Evolutionary conservation across 2,113 vertebrate genomes (phyloP).

Genomic region (Ammodytes marinus): DNA sequence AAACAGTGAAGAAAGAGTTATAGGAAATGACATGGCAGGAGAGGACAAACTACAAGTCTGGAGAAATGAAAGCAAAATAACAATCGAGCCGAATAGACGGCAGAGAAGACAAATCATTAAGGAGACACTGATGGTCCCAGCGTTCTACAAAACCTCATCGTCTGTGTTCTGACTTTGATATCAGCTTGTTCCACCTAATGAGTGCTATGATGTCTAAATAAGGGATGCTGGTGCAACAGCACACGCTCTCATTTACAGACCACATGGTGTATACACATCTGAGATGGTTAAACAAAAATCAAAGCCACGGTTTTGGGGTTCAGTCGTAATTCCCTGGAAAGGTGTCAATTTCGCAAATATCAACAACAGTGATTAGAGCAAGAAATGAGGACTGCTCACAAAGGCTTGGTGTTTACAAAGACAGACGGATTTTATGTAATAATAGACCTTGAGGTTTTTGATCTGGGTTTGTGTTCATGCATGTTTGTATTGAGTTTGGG

Average conservation of each 20-base stretch:
- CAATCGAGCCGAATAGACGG: constrained; percentile 21
- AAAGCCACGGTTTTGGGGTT: constrained; percentile 61
- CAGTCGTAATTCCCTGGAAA: constrained; percentile 57
- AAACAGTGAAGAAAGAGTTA: constrained; percentile 41
- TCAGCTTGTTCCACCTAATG: constrained; percentile 68
- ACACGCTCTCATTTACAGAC: constrained; percentile 70
- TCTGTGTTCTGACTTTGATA: constrained; percentile 67
- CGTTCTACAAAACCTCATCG: constrained; percentile 31
- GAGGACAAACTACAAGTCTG: constrained; percentile 46
- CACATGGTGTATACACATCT: constrained; percentile 65
- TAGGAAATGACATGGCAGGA: constrained; percentile 48
- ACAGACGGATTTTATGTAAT: constrained; percentile 42
- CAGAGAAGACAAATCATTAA: constrained; percentile 55
- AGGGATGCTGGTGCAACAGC: constrained; percentile 54
- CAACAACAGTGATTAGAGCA: constrained; percentile 76
- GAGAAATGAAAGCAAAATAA: constrained; percentile 52
- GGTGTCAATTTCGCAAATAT: constrained; percentile 57
- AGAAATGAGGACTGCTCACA: constrained; percentile 55
- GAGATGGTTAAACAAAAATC: constrained; percentile 67
- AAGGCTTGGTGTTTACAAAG: constrained; percentile 41
- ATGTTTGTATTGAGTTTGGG: constrained; percentile 25
- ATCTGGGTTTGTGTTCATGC: constrained; percentile 45
- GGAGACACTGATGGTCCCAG: constrained; percentile 6
- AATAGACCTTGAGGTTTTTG: constrained; percentile 55
- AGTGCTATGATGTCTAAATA: constrained; percentile 72